Evolutionary conservation across 2,888 invertebrate genomes (phyloP).

Genomic region (Caenorhabditis sp.): DNA sequence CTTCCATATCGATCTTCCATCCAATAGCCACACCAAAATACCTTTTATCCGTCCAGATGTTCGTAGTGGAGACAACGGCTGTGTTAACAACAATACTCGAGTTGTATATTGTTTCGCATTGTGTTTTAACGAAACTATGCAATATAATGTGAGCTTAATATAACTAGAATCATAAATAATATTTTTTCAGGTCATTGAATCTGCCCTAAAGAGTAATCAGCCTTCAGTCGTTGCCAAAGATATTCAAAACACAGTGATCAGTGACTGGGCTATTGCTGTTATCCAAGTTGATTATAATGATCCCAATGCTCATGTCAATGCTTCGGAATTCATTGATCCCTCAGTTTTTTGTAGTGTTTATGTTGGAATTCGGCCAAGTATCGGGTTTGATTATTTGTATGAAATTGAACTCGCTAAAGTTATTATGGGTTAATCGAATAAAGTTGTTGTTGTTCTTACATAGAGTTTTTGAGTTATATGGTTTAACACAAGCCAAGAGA

Average conservation of each 20-base stretch:
- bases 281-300: constrained; percentile 43
- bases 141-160: constrained; percentile 19
- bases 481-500: too few relatives aligned
- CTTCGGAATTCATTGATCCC: constrained; percentile 29
- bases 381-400: constrained; percentile 42
- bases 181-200: constrained; percentile 30
- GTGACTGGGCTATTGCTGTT: constrained; percentile 36
- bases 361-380: constrained; percentile 39
- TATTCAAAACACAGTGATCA: constrained; percentile 16
- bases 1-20: constrained; percentile 42
- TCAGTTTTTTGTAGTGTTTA: constrained; percentile 48
- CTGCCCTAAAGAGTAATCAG: constrained; percentile 24
- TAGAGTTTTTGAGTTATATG: too few relatives aligned
- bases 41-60: background rate
- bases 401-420: constrained; percentile 48
- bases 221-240: constrained; percentile 18
- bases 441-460: background rate
- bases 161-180: background rate
- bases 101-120: constrained; percentile 40
- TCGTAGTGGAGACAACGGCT: constrained; percentile 10
- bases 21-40: background rate
- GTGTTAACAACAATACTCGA: constrained; percentile 28
- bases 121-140: constrained; percentile 35
- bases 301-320: constrained; percentile 40
- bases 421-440: background rate